Evolutionary conservation across 2,113 vertebrate species (phyloP), one percentile per base, ranked within the genome.

Genomic region (Labrus mixtus): DNA sequence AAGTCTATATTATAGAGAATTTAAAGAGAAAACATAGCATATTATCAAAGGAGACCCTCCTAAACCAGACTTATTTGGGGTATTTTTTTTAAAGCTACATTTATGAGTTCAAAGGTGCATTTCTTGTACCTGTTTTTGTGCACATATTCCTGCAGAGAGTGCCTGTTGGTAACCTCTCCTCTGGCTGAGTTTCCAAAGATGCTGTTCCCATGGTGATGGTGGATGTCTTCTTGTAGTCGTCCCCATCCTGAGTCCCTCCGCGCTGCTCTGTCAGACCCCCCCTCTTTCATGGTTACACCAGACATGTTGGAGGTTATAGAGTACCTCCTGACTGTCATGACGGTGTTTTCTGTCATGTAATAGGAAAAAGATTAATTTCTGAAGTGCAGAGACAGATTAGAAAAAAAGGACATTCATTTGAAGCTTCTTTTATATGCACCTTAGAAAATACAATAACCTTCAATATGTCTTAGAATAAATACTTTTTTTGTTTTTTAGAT

Each of bases 311-410:
- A 90, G 20, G 92, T 73, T 0, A 94, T 76, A 22, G 95, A 94
- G 83, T 99, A 99, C 53, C 97, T 94, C 41, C 98, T 92, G 23
- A 99, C 97, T 0, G 96, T 99, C 98, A 99, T 99, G 89, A 96
- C 96, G 36, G 90, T 61, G 41, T 94, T 90, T 11, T 93, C 97
- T 99, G 87, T 10, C 72, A 77, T 66, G 88, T 33, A 63, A 17
- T 2, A 56, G 9, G 1, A 36, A 48, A 53, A 55, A 19, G 13
- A 4, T 61, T 8, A 33, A 1, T 50, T 19, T 6, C 10, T 16
- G 7, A 46, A 46, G 12, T 15, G 16, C 12, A 5, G 5, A 46
- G 45, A 46, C 12, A 12, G 45, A 43, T 43, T 11, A 0, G 9
- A 43, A 33, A 33, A 33, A 33, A 33, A 25, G 25, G 3, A 25